Evolutionary conservation across 2,113 vertebrate genomes (phyloP).

Genomic region (Peromyscus californicus): DNA sequence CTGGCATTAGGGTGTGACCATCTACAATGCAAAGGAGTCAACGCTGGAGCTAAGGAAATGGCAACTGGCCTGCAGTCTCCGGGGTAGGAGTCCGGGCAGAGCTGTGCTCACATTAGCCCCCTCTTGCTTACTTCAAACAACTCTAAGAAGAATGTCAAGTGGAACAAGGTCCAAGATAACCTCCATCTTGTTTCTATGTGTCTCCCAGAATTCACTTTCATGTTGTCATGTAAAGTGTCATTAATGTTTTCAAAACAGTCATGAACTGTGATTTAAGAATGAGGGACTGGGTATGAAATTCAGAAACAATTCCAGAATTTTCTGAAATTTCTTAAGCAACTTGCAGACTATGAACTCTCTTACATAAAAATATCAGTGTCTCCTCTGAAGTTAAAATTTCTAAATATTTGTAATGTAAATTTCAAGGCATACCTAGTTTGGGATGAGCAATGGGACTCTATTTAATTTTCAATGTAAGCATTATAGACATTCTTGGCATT

Average conservation of each 20-base stretch:
- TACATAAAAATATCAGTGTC: constrained; percentile 54
- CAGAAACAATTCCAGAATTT: constrained; percentile 46
- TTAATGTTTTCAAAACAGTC: background rate
- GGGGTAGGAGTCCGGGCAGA: background rate
- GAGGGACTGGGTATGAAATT: background rate
- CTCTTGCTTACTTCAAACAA: background rate
- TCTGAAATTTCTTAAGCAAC: constrained; percentile 41
- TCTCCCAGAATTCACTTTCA: background rate
- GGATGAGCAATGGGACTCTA: background rate
- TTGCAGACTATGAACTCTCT: background rate
- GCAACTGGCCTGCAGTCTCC: background rate
- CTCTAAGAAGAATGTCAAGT: background rate
- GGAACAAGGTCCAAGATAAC: background rate
- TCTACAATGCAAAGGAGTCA: background rate
- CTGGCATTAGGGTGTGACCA: constrained; percentile 12
- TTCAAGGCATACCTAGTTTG: background rate
- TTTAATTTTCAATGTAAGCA: background rate
- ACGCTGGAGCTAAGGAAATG: background rate
- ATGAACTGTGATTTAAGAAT: constrained; percentile 3
- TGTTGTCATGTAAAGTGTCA: background rate
- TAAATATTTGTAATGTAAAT: background rate
- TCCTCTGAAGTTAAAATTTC: background rate
- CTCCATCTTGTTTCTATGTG: background rate
- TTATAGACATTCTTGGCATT: background rate
- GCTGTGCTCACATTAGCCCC: rapidly evolving